Percentiles rank a stretch among this genome's conserved stretches.
phyloP scores from a whole-genome alignment of 2,113 vertebrate species.

The Puffinus mauretanicus region DNA sequence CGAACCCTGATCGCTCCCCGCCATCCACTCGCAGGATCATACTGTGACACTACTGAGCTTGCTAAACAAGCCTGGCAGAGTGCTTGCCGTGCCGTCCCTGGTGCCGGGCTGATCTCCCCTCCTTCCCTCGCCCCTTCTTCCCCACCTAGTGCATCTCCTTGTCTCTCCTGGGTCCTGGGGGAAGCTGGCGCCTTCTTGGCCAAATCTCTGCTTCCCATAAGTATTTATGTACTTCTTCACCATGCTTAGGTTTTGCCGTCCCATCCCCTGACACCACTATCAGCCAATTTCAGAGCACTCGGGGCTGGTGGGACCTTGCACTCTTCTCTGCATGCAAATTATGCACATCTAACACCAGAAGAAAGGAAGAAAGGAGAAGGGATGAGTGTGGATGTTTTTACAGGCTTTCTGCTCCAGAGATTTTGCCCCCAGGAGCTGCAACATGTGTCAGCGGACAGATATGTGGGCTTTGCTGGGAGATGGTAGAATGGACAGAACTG shows the following conservation, averaged over 20 bases:
- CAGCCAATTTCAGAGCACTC: neutral
- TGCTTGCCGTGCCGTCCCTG: neutral
- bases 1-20: neutral
- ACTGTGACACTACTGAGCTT: neutral
- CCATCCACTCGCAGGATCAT: neutral
- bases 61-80: neutral
- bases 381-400: neutral
- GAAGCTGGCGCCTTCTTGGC: neutral
- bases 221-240: neutral
- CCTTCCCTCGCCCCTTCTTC: neutral
- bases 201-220: neutral
- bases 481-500: neutral
- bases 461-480: neutral
- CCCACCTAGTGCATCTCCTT: accelerated
- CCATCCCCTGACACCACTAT: neutral
- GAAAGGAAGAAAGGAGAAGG: neutral
- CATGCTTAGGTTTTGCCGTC: neutral
- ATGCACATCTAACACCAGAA: neutral
- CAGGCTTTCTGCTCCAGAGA: neutral
- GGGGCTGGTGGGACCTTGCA: neutral
- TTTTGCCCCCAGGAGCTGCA: neutral
- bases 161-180: neutral
- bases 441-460: accelerated
- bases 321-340: conserved; percentile 21
- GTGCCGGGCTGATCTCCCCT: neutral